Percentiles rank a stretch among this genome's conserved stretches.
These are phyloP conservation scores for Leptopilina drosophilae DNA, from an alignment of 2,888 invertebrate species.

Conservation along the genomic window DNA sequence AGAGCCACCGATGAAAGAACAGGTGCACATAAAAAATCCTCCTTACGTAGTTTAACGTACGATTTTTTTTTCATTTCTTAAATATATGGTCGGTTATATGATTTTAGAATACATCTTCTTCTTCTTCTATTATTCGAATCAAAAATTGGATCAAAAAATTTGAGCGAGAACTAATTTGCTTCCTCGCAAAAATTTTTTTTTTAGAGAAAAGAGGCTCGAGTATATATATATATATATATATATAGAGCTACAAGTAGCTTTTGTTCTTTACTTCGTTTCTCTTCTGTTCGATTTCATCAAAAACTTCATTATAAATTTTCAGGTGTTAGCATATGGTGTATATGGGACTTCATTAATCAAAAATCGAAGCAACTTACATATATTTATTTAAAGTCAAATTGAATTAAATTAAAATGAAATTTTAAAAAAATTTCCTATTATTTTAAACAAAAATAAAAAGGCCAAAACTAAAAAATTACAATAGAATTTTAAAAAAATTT, in stretches of 20 bases:
- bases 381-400: neutral
- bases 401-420: too few species aligned
- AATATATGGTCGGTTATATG: constrained; percentile 9
- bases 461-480: too few species aligned
- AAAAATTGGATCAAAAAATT: constrained; percentile 25
- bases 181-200: too few species aligned
- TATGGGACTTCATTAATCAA: neutral
- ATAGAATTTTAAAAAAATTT: too few species aligned
- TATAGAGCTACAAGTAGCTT: constrained; percentile 21
- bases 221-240: neutral
- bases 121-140: neutral
- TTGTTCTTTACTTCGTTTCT: constrained; percentile 11
- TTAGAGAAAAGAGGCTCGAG: too few species aligned
- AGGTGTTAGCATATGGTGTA: constrained; percentile 22
- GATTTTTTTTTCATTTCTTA: neutral
- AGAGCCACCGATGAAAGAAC: constrained; percentile 53
- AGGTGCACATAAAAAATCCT: constrained; percentile 47
- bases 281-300: constrained; percentile 16
- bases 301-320: constrained; percentile 24
- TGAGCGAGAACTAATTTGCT: constrained; percentile 4
- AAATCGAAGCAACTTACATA: neutral
- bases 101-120: constrained; percentile 16
- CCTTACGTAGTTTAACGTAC: constrained; percentile 19
- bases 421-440: neutral
- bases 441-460: too few species aligned